Evolutionary conservation across 2,888 invertebrate species (phyloP).

Genomic region (Aphidoletes aphidimyza): DNA sequence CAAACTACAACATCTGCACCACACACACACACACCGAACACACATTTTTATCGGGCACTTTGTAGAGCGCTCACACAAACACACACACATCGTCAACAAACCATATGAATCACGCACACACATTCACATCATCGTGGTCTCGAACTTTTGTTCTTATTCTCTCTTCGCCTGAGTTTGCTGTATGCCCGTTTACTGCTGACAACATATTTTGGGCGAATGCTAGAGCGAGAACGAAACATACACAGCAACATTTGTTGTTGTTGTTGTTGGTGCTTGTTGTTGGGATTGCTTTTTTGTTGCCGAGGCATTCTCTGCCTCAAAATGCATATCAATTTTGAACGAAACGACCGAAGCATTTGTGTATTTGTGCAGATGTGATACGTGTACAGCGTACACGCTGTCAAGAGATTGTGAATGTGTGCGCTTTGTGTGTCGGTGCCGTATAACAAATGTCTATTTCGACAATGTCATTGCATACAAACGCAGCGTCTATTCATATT

Average conservation of each 20-base stretch:
- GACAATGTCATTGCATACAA: slow-evolving; percentile 47
- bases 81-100: not conserved
- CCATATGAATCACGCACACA: slow-evolving; percentile 26
- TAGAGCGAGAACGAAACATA: no score
- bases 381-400: not conserved
- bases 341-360: not conserved
- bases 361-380: slow-evolving; percentile 19
- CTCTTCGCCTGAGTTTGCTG: not conserved
- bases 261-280: not conserved
- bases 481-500: not conserved
- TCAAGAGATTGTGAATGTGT: not conserved
- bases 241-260: not conserved
- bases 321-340: slow-evolving; percentile 49
- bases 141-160: slow-evolving; percentile 38
- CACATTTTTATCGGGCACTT: no score
- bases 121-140: not conserved
- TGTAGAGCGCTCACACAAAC: not conserved
- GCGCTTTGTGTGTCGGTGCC: slow-evolving; percentile 23
- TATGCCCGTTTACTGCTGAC: not conserved
- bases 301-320: not conserved
- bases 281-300: slow-evolving; percentile 25
- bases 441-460: slow-evolving; percentile 48
- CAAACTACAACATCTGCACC: slow-evolving; percentile 23
- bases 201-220: not conserved
- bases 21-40: not conserved